Conservation (phyloP, 2,888 invertebrate species). For the Dynastes maya region DNA sequence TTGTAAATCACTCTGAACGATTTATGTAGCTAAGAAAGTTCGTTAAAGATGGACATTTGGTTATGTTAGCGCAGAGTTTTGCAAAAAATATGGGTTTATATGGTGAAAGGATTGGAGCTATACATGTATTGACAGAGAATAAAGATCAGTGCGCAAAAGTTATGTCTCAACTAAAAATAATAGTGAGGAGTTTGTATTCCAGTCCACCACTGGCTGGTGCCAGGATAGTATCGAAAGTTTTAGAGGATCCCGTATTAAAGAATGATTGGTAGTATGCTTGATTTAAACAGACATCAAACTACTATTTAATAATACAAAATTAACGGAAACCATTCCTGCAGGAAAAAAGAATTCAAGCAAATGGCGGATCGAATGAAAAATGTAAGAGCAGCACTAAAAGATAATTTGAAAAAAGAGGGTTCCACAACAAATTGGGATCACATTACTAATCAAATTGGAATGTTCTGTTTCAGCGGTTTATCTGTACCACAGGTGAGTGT, state of each 20-base stretch:
- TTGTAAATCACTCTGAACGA: background rate
- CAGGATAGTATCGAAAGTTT: conserved; percentile 89
- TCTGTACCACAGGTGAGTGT: conserved; percentile 85
- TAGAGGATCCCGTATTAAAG: conserved; percentile 80
- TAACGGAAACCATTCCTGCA: conserved; percentile 62
- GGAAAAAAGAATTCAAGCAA: conserved; percentile 93
- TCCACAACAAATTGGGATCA: conserved; percentile 91
- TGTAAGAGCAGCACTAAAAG: conserved; percentile 84
- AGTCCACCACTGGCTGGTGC: conserved; percentile 97
- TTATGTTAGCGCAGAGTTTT: conserved; percentile 93
- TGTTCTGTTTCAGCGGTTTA: conserved; percentile 99
- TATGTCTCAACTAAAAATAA: conserved; percentile 95
- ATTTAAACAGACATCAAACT: too few relatives aligned
- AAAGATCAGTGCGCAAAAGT: conserved; percentile 88
- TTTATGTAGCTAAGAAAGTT: conserved; percentile 79
- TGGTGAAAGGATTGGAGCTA: conserved; percentile 96
- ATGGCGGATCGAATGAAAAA: conserved; percentile 99
- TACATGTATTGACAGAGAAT: conserved; percentile 82
- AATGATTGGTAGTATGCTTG: conserved; percentile 77
- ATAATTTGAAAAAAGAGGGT: conserved; percentile 87
- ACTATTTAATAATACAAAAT: too few relatives aligned
- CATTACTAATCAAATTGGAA: conserved; percentile 99
- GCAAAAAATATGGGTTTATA: conserved; percentile 97
- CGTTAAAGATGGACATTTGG: conserved; percentile 88
- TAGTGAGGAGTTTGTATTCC: conserved; percentile 96